Base-by-base conservation (phyloP, 2,888 invertebrate species). In the Stenchaetothrips biformis region DNA sequence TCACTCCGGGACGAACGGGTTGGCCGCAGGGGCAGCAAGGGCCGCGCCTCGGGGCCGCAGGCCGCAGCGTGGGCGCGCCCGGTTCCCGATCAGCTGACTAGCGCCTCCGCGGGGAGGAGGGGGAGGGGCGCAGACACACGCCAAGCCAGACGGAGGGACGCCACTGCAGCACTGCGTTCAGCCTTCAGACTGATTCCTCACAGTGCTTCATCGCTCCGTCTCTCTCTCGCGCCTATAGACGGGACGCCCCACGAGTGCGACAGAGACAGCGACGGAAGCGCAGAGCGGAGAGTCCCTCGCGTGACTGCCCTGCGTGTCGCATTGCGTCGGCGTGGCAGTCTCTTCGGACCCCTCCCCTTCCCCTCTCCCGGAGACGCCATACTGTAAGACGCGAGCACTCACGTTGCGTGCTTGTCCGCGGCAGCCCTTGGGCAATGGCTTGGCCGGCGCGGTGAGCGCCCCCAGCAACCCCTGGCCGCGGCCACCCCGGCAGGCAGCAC, bases 101-200 rank as follows among this genome's bases (percentile, higher is more conserved):
- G 83, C 82, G 83, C 82, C 79, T 78, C 78, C 78, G 81, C 81
- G 82, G 80, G 81, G 77, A 48, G 81, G 80, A 49, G 77, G 80
- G 78, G 79, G 77, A 81, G 80, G 78, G 80, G 67, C 18, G 59
- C 67, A 4, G 67, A 9, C 0, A 21, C 67, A 1, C 16, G 21
- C 67, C 67, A 74, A 25, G 21, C 8, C 21, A 25, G 67, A 21
- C 21, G 67, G 11, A 21, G 25, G 8, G 67, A 25, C 2, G 25
- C 21, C 9, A 7, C 9, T 7, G 25, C 67, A 21, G 21, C 21
- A 25, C 67, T 21, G 21, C 25, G 67, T 7, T 25, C 21, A 11
- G 67, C 13, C n/a, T n/a, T n/a, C 59, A 18, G 59, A 37, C 37
- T 37, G 2, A 37, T 37, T 37, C 37, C 37, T 1, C 2, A 37